A percentile compares a stretch with the other conserved stretches of the same genome.
phyloP scores from a whole-genome alignment of 35 echinoderm and acorn worm species.

The Apostichopus parvimensis region DNA sequence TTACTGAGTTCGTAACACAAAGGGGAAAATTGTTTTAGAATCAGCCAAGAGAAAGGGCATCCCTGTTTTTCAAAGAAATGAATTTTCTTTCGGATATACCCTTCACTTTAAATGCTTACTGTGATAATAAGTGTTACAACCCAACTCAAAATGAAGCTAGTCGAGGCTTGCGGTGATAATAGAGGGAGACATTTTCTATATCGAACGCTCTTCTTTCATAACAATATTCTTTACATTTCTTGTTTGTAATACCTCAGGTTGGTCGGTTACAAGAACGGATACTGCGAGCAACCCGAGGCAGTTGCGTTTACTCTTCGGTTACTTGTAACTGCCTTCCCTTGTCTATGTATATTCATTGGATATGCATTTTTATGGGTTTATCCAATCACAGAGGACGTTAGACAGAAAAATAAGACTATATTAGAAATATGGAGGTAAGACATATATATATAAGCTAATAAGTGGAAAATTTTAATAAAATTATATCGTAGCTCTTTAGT shows the following conservation, averaged over 20 bases:
- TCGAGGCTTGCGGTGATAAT: neutral
- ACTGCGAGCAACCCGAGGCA: conserved; percentile 75
- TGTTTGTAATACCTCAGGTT: conserved; percentile 43
- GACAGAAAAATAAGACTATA: conserved; percentile 90
- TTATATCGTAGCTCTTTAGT: too few relatives aligned
- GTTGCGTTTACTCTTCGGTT: conserved; percentile 70
- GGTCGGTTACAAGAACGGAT: conserved; percentile 70
- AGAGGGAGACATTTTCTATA: neutral
- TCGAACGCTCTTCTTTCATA: neutral
- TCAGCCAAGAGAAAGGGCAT: too few relatives aligned
- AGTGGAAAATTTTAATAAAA: too few relatives aligned
- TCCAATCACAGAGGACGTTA: conserved; percentile 90
- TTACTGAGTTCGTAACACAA: too few relatives aligned
- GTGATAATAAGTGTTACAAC: too few relatives aligned
- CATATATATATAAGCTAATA: too few relatives aligned
- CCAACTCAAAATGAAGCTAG: neutral
- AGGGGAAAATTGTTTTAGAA: too few relatives aligned
- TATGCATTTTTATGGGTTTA: conserved; percentile 76
- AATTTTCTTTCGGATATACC: too few relatives aligned
- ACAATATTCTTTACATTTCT: neutral
- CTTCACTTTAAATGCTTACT: too few relatives aligned
- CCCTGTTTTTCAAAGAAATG: too few relatives aligned
- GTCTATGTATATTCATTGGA: conserved; percentile 65
- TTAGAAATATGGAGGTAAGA: conserved; percentile 93
- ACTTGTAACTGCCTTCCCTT: conserved; percentile 75